Base-by-base conservation (phyloP, 2,888 invertebrate genomes). In the Diaphora mendica region DNA sequence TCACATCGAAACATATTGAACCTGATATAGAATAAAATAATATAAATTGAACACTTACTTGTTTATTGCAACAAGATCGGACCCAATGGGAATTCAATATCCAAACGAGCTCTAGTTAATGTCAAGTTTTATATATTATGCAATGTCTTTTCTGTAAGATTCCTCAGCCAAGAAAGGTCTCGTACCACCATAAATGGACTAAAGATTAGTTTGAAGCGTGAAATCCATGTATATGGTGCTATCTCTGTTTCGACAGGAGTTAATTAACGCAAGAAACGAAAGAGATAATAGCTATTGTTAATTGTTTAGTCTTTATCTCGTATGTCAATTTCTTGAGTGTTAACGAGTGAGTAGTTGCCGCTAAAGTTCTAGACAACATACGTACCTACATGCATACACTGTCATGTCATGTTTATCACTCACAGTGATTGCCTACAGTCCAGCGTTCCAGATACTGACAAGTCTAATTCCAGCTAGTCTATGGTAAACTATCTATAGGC, bases 151-250 rank as follows among this genome's bases (percentile, higher is more conserved):
- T 88, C 82, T 85, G 75, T n/a, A 67, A 72, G 71, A 79, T 64
- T 80, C 44, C 20, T 74, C 79, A 64, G 64, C 76, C 80, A 75
- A 74, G 67, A 74, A 69, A 79, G 77, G 77, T 80, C 81, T 74
- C 80, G 80, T 74, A 85, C 86, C 79, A 84, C 87, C 84, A 85
- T 85, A 88, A 87, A 81, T 84, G 78, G 80, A 75, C 70, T 69
- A 64, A 76, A 87, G 90, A 90, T 90, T 87, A 83, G 74, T 79
- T 80, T 81, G 87, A 88, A 88, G 89, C 90, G 90, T 91, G 89
- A 91, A 92, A 90, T 87, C 84, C 81, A 80, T 85, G 81, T 88
- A 88, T 89, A 89, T 78, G 85, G 86, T 81, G 82, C 87, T 91
- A 91, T 92, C 91, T 87, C 76, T 77, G 82, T 85, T 85, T 85